Base-by-base conservation (phyloP, 2,888 invertebrate genomes). In the Ptychoptera albimana region DNA sequence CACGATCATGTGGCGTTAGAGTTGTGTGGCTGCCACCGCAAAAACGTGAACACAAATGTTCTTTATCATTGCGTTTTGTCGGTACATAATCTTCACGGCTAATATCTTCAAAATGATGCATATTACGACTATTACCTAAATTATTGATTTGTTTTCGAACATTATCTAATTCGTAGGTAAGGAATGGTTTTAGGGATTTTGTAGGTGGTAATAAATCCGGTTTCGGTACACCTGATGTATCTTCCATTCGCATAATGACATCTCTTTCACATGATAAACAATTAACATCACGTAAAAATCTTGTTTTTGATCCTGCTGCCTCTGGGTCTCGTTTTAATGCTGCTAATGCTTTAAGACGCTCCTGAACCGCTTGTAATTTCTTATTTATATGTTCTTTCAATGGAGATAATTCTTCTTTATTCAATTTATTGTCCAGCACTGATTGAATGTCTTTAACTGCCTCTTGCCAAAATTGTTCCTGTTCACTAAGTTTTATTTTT, bases 11-110 rank as follows among this genome's bases (percentile, higher is more conserved):
- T 0, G 81, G 74, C 1, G 79, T 79, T 13, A 81, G 77, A 10
- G 72, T 64, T 1, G 85, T 85, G 59, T 85, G 84, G 46, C 77
- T 76, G 1, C 85, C 85, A 23, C 85, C 85, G 51, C 82, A 82
- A 59, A 83, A 84, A 1, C 85, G 77, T 60, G 77, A 79, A 58
- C 77, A 76, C 2, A 77, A 56, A 52, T 78, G 67, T 51, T 67
- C 66, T 15, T 52, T 56, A n/a, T 35, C 34, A 32, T 32, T 32
- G 8, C 34, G 34, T 12, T 34, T 16, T 16, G 15, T 12, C n/a
- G 16, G 12, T 11, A 16, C 16, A 13, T 30, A 34, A 11, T 16
- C 23, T 45, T 57, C 56, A 41, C 57, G 57, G 43, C 66, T 37
- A 10, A 65, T 64, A 11, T 57, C 61, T 51, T 68, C 68, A 35